These are phyloP conservation scores for Aphrophora alni DNA, from an alignment of 2,888 invertebrate species.

Conservation along the genomic window DNA sequence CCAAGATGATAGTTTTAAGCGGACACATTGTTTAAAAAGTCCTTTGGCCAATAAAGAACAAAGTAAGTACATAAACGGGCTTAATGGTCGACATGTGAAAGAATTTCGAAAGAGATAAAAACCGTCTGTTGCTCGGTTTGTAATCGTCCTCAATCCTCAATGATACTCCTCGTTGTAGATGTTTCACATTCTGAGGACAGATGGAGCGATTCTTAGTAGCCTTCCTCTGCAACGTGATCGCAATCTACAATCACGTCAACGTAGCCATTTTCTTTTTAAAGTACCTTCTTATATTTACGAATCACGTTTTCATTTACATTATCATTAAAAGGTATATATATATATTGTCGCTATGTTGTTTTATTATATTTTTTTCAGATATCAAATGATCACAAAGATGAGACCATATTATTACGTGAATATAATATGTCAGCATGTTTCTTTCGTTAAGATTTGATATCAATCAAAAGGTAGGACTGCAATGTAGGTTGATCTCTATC, in stretches of 20 bases:
- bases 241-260: background rate
- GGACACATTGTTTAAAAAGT: background rate
- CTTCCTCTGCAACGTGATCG: background rate
- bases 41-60: conserved; percentile 6
- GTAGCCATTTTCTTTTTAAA: background rate
- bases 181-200: conserved; percentile 1
- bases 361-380: too few species aligned
- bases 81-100: conserved; percentile 9
- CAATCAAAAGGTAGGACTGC: too few species aligned
- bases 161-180: background rate
- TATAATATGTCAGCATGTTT: background rate
- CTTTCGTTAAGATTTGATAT: too few species aligned
- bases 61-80: background rate
- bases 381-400: background rate
- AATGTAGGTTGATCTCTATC: too few species aligned
- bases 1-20: background rate
- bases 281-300: background rate
- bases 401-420: background rate
- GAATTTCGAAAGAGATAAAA: conserved; percentile 9
- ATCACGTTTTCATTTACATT: background rate
- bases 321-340: background rate
- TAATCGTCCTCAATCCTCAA: conserved; percentile 1
- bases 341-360: background rate
- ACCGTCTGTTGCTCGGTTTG: background rate
- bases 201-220: background rate